Conservation (phyloP, 2,797 vertebrate genomes). For the Alosa sapidissima region DNA sequence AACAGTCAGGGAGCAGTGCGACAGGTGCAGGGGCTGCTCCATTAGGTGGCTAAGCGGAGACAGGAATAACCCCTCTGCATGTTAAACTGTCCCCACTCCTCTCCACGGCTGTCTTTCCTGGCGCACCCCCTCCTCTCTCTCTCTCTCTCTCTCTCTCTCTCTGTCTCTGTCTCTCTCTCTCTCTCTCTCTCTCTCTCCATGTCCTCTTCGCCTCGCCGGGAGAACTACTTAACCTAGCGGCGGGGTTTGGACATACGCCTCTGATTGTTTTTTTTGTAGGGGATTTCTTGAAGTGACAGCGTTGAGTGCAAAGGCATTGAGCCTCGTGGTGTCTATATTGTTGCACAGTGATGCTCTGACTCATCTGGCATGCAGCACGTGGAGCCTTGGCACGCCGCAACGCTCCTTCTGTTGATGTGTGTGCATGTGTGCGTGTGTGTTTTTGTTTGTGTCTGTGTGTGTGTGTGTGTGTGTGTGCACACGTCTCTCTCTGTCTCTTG, state of each 20-base stretch:
- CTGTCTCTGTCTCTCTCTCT: neutral
- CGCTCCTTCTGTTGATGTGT: neutral
- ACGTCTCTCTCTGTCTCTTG: neutral
- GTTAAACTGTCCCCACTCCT: neutral
- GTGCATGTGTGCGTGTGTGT: neutral
- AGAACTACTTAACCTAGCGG: neutral
- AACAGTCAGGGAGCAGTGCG: neutral
- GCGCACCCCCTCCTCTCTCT: neutral
- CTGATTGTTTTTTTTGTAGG: neutral
- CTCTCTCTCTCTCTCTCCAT: neutral
- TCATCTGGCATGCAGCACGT: neutral
- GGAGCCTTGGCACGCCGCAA: neutral
- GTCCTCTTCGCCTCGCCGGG: neutral
- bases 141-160: neutral
- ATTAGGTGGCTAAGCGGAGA: constrained; percentile 19
- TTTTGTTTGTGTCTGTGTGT: neutral
- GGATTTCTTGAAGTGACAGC: constrained; percentile 26
- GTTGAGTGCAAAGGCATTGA: constrained; percentile 20
- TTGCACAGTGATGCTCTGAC: neutral
- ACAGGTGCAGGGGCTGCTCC: constrained; percentile 20
- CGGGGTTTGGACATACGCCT: neutral
- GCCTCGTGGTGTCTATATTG: constrained; percentile 18
- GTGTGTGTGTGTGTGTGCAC: neutral
- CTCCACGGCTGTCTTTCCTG: neutral
- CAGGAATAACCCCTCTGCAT: constrained; percentile 23